Evolutionary conservation across 2,888 invertebrate species (phyloP), one percentile per base, ranked within the genome.

Genomic region (Theretra japonica): DNA sequence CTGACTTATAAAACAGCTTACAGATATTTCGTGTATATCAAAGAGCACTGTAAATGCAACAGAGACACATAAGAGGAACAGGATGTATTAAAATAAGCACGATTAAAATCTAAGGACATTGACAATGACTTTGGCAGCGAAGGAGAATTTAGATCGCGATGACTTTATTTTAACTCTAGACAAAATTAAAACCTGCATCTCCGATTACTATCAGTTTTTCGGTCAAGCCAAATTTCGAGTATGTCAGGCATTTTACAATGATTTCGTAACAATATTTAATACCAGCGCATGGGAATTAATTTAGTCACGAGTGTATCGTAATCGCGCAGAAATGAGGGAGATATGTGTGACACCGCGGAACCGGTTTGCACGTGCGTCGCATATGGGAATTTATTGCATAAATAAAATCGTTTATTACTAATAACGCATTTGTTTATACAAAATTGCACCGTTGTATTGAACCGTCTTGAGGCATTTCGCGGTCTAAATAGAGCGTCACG

Each of bases 351-450:
- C 73, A 73, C 72, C 70, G 23, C 41, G 68, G 57, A 69, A 79
- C 79, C 75, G 75, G 76, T 75, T 79, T 50, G 57, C 71, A 74
- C 72, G 62, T 41, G 70, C 69, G 59, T 75, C 76, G 59, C 71
- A 71, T 68, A 58, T 71, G 62, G 21, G 76, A 77, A 80, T 76
- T 71, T 78, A 74, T 82, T 82, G 76, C 80, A 76, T 75, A 80
- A 77, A 76, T 76, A 73, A 72, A 30, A 73, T 76, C 57, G 50
- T 41, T 59, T 60, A 69, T 71, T 48, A 60, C 15, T 60, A 62
- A 41, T 21, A 41, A 11, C 21, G 4, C 41, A 48, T 41, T 48
- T 65, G 23, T 65, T 62, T 65, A 25, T 48, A 23, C 48, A 65
- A 15, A 41, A 65, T 33, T 23, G 4, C 33, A 62, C n/a, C n/a